Conservation (phyloP, 2,113 vertebrate genomes). For the Holacanthus passer region DNA sequence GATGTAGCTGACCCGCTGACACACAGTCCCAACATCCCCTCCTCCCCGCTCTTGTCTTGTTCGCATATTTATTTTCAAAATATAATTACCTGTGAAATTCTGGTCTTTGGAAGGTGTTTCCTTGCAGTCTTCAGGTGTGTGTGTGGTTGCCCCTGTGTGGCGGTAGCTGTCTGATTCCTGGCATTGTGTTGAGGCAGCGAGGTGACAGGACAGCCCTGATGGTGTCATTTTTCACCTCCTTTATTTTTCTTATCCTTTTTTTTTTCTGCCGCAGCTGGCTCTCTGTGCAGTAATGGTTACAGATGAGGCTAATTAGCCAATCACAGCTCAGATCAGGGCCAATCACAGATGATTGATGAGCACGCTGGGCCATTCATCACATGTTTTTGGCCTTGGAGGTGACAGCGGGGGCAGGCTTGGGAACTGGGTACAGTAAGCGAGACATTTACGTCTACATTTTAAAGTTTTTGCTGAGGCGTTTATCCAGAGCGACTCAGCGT, state of each 20-base stretch:
- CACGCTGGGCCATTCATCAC: conserved; percentile 64
- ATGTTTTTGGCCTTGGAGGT: conserved; percentile 52
- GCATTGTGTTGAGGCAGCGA: conserved; percentile 57
- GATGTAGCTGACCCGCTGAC: conserved; percentile 65
- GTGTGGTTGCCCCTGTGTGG: conserved; percentile 44
- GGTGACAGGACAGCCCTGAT: conserved; percentile 62
- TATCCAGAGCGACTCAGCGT: not conserved
- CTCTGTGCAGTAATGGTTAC: conserved; percentile 70
- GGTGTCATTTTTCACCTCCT: conserved; percentile 74
- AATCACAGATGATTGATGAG: conserved; percentile 71
- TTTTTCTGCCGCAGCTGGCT: conserved; percentile 56
- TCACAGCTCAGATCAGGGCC: conserved; percentile 68
- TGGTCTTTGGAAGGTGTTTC: conserved; percentile 32
- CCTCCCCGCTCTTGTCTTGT: conserved; percentile 58
- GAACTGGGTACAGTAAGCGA: conserved; percentile 64
- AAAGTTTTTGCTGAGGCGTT: conserved; percentile 2
- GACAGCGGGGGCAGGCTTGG: conserved; percentile 49
- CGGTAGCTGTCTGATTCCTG: conserved; percentile 58
- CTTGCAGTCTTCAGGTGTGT: conserved; percentile 32
- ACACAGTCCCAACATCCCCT: conserved; percentile 12
- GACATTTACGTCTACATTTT: conserved; percentile 33
- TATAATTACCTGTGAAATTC: conserved; percentile 70
- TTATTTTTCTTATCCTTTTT: conserved; percentile 69
- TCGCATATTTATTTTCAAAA: conserved; percentile 65
- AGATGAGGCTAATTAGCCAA: conserved; percentile 76